Conservation (phyloP, 2,113 vertebrate genomes). For the Neopipo cinnamomea region DNA sequence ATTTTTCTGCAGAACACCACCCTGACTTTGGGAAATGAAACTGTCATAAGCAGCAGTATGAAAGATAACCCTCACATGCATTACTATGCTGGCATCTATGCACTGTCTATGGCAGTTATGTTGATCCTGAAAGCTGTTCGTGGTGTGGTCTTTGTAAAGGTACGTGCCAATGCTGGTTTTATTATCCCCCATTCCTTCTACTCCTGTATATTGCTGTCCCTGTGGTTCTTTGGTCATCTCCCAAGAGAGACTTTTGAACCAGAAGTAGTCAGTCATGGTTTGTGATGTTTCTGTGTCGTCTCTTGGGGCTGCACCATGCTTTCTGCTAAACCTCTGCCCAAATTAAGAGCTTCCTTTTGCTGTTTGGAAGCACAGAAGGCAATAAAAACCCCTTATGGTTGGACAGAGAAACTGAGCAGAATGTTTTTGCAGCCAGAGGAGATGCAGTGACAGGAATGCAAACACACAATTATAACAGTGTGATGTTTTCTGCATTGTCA, state of each 20-base stretch:
- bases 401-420: not conserved
- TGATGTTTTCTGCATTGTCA: constrained; percentile 20
- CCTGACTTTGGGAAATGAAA: constrained; percentile 77
- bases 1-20: constrained; percentile 80
- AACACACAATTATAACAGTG: not conserved
- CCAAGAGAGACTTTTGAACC: not conserved
- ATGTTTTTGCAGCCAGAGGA: not conserved
- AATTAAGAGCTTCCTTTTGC: not conserved
- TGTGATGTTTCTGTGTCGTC: not conserved
- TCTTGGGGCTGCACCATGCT: not conserved
- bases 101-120: constrained; percentile 91
- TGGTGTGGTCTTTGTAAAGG: constrained; percentile 91
- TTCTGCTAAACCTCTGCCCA: not conserved
- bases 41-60: constrained; percentile 83
- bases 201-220: not conserved
- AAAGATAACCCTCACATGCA: constrained; percentile 89
- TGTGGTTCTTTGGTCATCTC: not conserved
- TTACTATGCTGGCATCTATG: constrained; percentile 86
- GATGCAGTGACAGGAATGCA: not conserved
- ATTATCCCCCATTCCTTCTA: accelerated
- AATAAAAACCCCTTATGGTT: not conserved
- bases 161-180: not conserved
- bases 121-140: constrained; percentile 86
- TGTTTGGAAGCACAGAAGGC: not conserved
- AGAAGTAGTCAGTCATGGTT: not conserved